Percentiles rank a stretch among this genome's conserved stretches.
phyloP scores from a whole-genome alignment of 2,888 invertebrate species.

The Lysandra bellargus region DNA sequence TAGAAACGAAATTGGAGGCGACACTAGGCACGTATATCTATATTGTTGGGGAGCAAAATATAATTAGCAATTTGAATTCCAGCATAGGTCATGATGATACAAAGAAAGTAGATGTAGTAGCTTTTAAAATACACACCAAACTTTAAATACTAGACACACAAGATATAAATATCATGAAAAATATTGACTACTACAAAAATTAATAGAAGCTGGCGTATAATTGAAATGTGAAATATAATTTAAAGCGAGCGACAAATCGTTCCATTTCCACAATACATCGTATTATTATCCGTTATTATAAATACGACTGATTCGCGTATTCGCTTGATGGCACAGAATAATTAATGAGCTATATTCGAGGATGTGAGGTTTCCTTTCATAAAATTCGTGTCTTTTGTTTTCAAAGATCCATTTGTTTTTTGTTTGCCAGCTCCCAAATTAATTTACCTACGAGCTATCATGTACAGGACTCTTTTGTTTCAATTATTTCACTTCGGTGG shows the following conservation, averaged over 20 bases:
- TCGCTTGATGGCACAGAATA: slow-evolving; percentile 62
- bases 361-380: slow-evolving; percentile 62
- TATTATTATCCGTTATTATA: slow-evolving; percentile 43
- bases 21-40: neutral
- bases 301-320: slow-evolving; percentile 50
- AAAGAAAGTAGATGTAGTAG: neutral
- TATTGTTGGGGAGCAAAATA: neutral
- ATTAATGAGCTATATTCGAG: slow-evolving; percentile 61
- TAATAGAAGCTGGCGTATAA: slow-evolving; percentile 5
- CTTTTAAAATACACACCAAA: neutral
- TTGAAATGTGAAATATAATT: slow-evolving; percentile 8
- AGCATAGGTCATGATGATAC: neutral
- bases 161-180: neutral
- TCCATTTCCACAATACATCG: slow-evolving; percentile 34
- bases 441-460: slow-evolving; percentile 69
- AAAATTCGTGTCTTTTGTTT: slow-evolving; percentile 59
- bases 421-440: slow-evolving; percentile 63
- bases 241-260: slow-evolving; percentile 31
- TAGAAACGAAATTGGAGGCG: slow-evolving; percentile 22
- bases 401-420: slow-evolving; percentile 57
- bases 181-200: neutral
- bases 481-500: slow-evolving; percentile 26
- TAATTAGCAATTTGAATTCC: neutral
- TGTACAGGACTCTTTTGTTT: slow-evolving; percentile 53
- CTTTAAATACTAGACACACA: neutral